phyloP scores from a whole-genome alignment of 2,797 vertebrate genomes.

The Hoplostethus mediterraneus region DNA sequence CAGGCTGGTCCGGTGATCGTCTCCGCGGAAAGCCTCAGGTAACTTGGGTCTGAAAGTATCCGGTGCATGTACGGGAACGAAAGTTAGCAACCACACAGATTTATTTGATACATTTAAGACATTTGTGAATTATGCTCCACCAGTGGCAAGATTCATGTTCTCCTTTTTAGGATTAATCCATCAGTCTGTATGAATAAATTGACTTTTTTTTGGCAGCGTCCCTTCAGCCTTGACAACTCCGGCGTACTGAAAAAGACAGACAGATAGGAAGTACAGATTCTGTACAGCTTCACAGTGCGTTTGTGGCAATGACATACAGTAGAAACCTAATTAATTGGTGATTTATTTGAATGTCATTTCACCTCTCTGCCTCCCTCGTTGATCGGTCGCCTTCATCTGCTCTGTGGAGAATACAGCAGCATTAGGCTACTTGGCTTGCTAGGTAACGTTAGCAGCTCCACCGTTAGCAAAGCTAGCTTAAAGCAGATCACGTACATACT shows the following conservation, averaged over 20 bases:
- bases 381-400: not conserved
- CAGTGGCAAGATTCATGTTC: not conserved
- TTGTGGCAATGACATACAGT: no score
- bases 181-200: not conserved
- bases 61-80: constrained; percentile 22
- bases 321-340: no score
- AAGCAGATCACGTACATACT: no score
- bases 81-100: constrained; percentile 17
- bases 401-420: not conserved
- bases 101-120: constrained; percentile 21
- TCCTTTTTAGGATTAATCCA: not conserved
- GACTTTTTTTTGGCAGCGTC: no score
- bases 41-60: constrained; percentile 24
- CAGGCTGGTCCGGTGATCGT: constrained; percentile 52
- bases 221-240: no score
- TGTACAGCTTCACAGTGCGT: no score
- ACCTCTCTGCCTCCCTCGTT: not conserved
- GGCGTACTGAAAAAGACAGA: no score
- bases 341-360: not conserved
- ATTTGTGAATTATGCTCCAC: not conserved
- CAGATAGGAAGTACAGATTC: no score
- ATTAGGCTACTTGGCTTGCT: not conserved
- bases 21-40: constrained; percentile 30
- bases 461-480: no score
- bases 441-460: no score